phyloP scores from a whole-genome alignment of 2,113 vertebrate species.

The Siniperca chuatsi region DNA sequence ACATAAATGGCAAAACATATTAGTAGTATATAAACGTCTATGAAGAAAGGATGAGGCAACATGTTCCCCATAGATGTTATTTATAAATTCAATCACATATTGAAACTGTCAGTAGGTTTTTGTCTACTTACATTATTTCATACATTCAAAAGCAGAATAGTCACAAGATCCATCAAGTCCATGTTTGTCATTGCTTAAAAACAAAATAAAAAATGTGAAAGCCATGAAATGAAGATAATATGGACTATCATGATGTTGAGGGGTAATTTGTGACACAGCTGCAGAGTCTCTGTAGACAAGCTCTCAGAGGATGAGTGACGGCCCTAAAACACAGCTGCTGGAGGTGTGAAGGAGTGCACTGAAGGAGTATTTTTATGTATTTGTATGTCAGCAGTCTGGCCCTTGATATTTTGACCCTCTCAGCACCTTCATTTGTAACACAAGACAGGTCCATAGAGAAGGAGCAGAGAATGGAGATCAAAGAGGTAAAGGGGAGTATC shows the following conservation, averaged over 20 bases:
- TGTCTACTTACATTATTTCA: slow-evolving; percentile 1
- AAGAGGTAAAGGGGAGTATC: slow-evolving; percentile 47
- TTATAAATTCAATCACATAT: background rate
- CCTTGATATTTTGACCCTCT: slow-evolving; percentile 63
- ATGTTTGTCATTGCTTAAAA: slow-evolving; percentile 5
- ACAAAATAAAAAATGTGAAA: slow-evolving; percentile 17
- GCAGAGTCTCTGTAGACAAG: slow-evolving; percentile 28
- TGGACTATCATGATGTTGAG: slow-evolving; percentile 20
- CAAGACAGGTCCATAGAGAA: slow-evolving; percentile 49
- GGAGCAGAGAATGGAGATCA: slow-evolving; percentile 45
- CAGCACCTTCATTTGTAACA: slow-evolving; percentile 70
- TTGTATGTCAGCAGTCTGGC: slow-evolving; percentile 54
- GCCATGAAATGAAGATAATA: slow-evolving; percentile 19
- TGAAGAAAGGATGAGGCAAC: background rate
- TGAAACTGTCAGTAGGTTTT: background rate
- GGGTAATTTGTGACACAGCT: slow-evolving; percentile 55
- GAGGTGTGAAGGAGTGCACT: slow-evolving; percentile 40
- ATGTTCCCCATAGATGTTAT: background rate
- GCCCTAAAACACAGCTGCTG: slow-evolving; percentile 53
- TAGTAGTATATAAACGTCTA: background rate
- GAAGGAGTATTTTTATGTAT: slow-evolving; percentile 38
- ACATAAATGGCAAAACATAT: background rate
- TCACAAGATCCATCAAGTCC: background rate
- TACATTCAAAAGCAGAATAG: slow-evolving; percentile 2
- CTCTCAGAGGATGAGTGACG: slow-evolving; percentile 46